Evolutionary conservation across 1,140 invertebrate genomes (phyloP).

Genomic region (Meloidogyne hapla): DNA sequence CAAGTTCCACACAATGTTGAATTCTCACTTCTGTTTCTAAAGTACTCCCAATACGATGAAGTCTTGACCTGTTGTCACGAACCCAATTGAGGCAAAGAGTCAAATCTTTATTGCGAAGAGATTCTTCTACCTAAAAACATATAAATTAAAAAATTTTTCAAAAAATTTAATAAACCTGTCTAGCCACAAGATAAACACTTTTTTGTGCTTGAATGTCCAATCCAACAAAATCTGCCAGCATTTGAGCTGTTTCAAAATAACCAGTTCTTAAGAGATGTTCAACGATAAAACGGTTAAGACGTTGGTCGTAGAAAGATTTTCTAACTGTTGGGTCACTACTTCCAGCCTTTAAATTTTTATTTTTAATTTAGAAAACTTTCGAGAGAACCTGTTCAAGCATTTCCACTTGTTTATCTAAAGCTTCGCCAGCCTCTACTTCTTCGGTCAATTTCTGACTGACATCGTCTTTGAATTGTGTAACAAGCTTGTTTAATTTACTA

Average conservation of each 20-base stretch:
- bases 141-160: too few species aligned
- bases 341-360: conserved; percentile 31
- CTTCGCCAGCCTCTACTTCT: conserved; percentile 80
- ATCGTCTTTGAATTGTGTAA: conserved; percentile 52
- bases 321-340: conserved; percentile 59
- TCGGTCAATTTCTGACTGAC: conserved; percentile 87
- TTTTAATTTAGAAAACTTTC: conserved; percentile 17
- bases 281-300: conserved; percentile 88
- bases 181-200: conserved; percentile 83
- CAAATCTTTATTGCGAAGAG: conserved; percentile 77
- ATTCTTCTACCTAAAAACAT: conserved; percentile 70
- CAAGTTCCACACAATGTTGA: conserved; percentile 90
- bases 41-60: conserved; percentile 76
- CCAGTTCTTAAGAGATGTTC: conserved; percentile 87
- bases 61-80: conserved; percentile 91
- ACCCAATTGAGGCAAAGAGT: conserved; percentile 90
- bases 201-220: conserved; percentile 84
- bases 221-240: conserved; percentile 78
- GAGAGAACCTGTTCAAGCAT: conserved; percentile 73
- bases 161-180: conserved; percentile 67
- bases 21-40: conserved; percentile 81
- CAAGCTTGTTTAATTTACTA: conserved; percentile 24
- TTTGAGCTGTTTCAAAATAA: conserved; percentile 84
- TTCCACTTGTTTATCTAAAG: conserved; percentile 84
- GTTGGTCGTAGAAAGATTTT: conserved; percentile 76